These are phyloP conservation scores for Blastobasis lacticolella DNA, from an alignment of 2,888 invertebrate species.

Conservation along the genomic window DNA sequence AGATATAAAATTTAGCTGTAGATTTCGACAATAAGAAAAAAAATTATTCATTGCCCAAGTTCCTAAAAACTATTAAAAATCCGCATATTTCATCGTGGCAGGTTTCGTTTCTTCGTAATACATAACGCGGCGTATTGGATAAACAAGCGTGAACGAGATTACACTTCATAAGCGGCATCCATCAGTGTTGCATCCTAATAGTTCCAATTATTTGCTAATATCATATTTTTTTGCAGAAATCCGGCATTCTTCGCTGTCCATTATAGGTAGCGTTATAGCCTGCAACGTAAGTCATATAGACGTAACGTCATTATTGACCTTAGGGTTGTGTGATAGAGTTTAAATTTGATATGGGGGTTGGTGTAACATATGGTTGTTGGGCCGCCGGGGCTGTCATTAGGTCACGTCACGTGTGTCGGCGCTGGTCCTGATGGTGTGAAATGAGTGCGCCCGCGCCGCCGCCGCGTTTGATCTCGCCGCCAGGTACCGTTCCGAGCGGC, in stretches of 20 bases:
- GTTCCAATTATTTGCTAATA: conserved; percentile 44
- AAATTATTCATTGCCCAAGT: too few species aligned
- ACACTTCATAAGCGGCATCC: conserved; percentile 1
- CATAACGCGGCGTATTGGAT: too few species aligned
- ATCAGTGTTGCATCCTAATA: conserved; percentile 23
- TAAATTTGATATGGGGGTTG: conserved; percentile 14
- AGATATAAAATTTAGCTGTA: too few species aligned
- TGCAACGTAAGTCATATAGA: too few species aligned
- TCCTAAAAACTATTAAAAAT: too few species aligned
- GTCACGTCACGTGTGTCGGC: conserved; percentile 50
- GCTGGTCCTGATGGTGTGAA: conserved; percentile 61
- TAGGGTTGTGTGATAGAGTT: conserved; percentile 17
- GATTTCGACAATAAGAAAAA: too few species aligned
- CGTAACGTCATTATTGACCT: too few species aligned
- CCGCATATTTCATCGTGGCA: too few species aligned
- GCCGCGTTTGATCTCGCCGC: conserved; percentile 57
- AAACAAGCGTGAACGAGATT: too few species aligned
- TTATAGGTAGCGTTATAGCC: conserved; percentile 14
- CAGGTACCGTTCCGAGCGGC: conserved; percentile 59
- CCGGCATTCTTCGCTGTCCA: conserved; percentile 33
- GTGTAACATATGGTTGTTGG: conserved; percentile 22
- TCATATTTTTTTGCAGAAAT: conserved; percentile 40
- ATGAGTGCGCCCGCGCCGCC: conserved; percentile 40
- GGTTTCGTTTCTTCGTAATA: too few species aligned
- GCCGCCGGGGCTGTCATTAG: conserved; percentile 47